A percentile compares a stretch with the other conserved stretches of the same genome.
Evolutionary conservation across 2,797 vertebrate genomes (phyloP).

Genomic region (Anas bahamensis): DNA sequence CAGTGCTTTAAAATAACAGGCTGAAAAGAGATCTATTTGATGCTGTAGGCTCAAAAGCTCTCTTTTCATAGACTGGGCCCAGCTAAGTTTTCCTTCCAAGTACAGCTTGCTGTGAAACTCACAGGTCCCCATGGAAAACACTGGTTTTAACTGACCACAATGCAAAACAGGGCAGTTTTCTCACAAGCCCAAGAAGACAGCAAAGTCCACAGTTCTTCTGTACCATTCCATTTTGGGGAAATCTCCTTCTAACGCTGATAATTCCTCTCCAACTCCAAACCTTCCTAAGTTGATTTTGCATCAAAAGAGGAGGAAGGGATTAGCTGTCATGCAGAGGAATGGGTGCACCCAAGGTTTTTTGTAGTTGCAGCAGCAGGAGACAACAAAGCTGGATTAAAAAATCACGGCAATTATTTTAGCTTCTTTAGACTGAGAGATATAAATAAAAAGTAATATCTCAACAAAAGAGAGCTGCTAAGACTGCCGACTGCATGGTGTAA

Average conservation of each 20-base stretch:
- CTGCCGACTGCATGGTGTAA: not conserved
- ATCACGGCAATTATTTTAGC: not conserved
- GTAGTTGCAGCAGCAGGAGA: not conserved
- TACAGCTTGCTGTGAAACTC: not conserved
- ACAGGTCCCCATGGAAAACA: not conserved
- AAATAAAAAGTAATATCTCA: not conserved
- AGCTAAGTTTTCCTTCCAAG: not conserved
- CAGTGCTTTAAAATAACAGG: not conserved
- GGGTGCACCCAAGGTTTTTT: not conserved
- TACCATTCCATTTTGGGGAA: not conserved
- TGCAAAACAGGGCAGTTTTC: not conserved
- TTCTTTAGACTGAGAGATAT: not conserved
- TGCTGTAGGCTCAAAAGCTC: not conserved
- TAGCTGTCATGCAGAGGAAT: not conserved
- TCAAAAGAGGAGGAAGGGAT: not conserved
- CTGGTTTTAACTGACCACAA: not conserved
- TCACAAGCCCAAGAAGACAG: not conserved
- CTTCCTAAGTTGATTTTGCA: not conserved
- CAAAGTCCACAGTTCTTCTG: not conserved
- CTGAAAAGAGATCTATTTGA: not conserved
- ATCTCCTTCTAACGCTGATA: not conserved
- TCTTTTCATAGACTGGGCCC: not conserved
- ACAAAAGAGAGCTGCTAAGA: not conserved
- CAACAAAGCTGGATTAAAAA: conserved; percentile 28
- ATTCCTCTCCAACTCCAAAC: not conserved